phyloP scores from a whole-genome alignment of 2,888 invertebrate genomes.

The Cataglyphis altisquamis region DNA sequence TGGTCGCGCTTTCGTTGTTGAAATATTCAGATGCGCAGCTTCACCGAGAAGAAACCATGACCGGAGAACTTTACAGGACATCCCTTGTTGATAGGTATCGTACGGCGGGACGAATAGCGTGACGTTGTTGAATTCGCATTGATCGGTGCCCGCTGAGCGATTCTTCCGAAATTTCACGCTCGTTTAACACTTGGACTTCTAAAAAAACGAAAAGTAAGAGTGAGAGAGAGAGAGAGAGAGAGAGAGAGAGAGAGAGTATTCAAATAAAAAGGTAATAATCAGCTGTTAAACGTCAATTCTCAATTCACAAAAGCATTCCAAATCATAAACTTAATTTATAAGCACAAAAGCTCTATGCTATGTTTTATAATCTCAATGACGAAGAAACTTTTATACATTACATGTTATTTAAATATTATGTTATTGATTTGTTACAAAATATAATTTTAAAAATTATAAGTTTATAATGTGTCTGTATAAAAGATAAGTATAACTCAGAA shows the following conservation, averaged over 20 bases:
- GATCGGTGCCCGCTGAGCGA: not conserved
- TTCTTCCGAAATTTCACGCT: constrained; percentile 43
- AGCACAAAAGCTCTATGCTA: not conserved
- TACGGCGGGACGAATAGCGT: constrained; percentile 27
- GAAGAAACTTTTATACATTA: not conserved
- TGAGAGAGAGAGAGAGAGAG: not conserved
- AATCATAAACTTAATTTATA: not conserved
- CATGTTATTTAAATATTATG: not conserved
- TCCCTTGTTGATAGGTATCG: constrained; percentile 11
- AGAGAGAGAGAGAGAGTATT: not conserved
- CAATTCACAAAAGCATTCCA: not conserved
- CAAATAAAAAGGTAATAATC: constrained; percentile 6
- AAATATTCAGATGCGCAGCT: constrained; percentile 2
- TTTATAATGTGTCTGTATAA: not conserved
- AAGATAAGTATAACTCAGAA: not conserved
- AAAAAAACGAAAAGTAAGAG: not conserved
- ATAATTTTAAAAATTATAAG: not conserved
- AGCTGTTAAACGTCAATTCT: constrained; percentile 7
- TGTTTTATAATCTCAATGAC: not conserved
- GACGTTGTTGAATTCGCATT: constrained; percentile 38
- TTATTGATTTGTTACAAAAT: not conserved
- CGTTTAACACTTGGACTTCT: constrained; percentile 26
- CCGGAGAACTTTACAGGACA: not conserved
- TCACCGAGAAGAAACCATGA: not conserved
- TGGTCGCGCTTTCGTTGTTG: not conserved